A percentile compares a stretch with the other conserved stretches of the same genome.
phyloP scores from a whole-genome alignment of 2,888 invertebrate genomes.

The Chaetogeoica ovagalla region DNA sequence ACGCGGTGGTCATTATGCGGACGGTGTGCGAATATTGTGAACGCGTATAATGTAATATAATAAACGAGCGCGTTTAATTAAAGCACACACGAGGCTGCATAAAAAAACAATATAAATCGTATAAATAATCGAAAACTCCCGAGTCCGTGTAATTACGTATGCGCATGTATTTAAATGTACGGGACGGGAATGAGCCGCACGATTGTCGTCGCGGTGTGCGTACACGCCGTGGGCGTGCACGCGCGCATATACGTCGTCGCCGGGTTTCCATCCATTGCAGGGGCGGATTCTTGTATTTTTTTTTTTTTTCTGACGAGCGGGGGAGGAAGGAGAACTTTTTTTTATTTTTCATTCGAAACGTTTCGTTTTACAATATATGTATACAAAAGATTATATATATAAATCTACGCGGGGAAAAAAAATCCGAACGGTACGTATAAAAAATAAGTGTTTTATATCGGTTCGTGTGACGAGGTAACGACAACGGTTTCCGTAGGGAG shows the following conservation, averaged over 20 bases:
- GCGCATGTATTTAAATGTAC: slow-evolving; percentile 33
- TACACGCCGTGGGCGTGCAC: slow-evolving; percentile 36
- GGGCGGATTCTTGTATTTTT: slow-evolving; percentile 17
- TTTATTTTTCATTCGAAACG: not conserved
- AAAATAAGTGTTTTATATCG: too few species aligned
- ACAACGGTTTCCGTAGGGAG: too few species aligned
- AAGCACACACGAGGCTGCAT: slow-evolving; percentile 25
- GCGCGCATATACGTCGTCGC: not conserved
- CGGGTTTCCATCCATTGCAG: not conserved
- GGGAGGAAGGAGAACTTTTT: not conserved
- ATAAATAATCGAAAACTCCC: slow-evolving; percentile 34
- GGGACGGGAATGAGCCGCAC: slow-evolving; percentile 17
- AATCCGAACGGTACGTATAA: not conserved
- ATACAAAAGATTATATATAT: not conserved
- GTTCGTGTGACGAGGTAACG: too few species aligned
- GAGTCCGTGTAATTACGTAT: slow-evolving; percentile 40
- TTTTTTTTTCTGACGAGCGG: not conserved
- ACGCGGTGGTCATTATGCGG: not conserved
- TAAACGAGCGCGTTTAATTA: slow-evolving; percentile 30
- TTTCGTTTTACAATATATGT: not conserved
- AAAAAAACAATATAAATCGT: slow-evolving; percentile 38
- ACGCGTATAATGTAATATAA: too few species aligned
- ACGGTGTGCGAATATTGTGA: slow-evolving; percentile 20
- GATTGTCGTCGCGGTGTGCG: slow-evolving; percentile 4
- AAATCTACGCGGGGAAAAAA: not conserved